These are phyloP conservation scores for Zygothrica quintamaculata DNA, from an alignment of 2,888 invertebrate genomes.

Conservation along the genomic window DNA sequence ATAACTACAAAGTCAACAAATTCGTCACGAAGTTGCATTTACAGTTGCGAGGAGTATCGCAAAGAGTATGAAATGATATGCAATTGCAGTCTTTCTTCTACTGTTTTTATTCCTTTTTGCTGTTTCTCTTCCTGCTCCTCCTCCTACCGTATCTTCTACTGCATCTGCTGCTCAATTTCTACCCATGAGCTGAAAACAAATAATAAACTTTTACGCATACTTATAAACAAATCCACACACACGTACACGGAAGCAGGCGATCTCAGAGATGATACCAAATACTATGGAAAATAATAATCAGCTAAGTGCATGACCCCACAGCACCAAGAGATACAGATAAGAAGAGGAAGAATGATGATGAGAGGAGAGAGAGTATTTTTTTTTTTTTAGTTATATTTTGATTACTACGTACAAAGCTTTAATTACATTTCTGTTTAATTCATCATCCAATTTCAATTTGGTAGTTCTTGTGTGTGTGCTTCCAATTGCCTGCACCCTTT, in stretches of 20 bases:
- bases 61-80: not conserved
- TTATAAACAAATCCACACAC: too few species aligned
- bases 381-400: not conserved
- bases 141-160: too few species aligned
- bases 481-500: constrained; percentile 5
- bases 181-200: too few species aligned
- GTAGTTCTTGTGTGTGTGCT: not conserved
- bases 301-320: constrained; percentile 36
- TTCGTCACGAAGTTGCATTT: not conserved
- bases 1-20: not conserved
- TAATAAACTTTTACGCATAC: too few species aligned
- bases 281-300: constrained; percentile 41
- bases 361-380: too few species aligned
- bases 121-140: too few species aligned
- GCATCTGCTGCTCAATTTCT: too few species aligned
- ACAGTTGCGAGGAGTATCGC: not conserved
- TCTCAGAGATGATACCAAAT: constrained; percentile 15
- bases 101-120: too few species aligned
- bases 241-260: constrained; percentile 8
- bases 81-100: not conserved
- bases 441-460: constrained; percentile 16
- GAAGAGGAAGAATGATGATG: too few species aligned
- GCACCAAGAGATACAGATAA: constrained; percentile 31
- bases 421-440: constrained; percentile 22
- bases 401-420: not conserved